phyloP scores from a whole-genome alignment of 2,797 vertebrate genomes.

The Microchirus variegatus region DNA sequence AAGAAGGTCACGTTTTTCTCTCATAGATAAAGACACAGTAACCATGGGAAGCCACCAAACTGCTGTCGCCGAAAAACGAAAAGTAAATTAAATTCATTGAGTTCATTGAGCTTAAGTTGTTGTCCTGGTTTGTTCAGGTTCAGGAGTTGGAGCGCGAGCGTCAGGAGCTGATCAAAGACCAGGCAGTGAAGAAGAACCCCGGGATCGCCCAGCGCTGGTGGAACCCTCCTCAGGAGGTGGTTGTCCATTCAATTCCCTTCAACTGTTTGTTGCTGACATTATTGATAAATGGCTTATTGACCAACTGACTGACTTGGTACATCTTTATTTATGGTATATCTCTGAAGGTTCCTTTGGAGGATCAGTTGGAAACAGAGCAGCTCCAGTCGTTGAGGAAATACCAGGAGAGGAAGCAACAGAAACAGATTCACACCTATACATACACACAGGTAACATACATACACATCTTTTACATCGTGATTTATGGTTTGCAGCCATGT shows the following conservation, averaged over 20 bases:
- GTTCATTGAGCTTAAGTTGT: too few relatives aligned
- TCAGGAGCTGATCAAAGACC: constrained; percentile 92
- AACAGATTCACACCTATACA: constrained; percentile 42
- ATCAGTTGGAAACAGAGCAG: constrained; percentile 91
- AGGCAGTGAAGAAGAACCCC: constrained; percentile 97
- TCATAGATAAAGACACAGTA: not conserved
- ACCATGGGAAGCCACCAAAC: too few relatives aligned
- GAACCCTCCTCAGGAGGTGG: constrained; percentile 95
- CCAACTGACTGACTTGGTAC: constrained; percentile 9
- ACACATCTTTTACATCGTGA: not conserved
- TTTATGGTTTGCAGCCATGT: too few relatives aligned
- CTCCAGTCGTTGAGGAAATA: constrained; percentile 94
- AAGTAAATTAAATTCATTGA: too few relatives aligned
- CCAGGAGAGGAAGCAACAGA: constrained; percentile 91
- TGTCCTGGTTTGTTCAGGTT: constrained; percentile 62
- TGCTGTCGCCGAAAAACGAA: too few relatives aligned
- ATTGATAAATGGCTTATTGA: too few relatives aligned
- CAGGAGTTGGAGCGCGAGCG: constrained; percentile 95
- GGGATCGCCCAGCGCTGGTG: constrained; percentile 94
- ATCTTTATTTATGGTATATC: too few relatives aligned
- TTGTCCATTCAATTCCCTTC: constrained; percentile 6
- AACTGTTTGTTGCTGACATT: not conserved
- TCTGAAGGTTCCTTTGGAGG: constrained; percentile 83
- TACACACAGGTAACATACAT: constrained; percentile 63
- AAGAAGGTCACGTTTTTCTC: constrained; percentile 5